Base-by-base conservation (phyloP, 2,888 invertebrate species). In the Meloe dianella region DNA sequence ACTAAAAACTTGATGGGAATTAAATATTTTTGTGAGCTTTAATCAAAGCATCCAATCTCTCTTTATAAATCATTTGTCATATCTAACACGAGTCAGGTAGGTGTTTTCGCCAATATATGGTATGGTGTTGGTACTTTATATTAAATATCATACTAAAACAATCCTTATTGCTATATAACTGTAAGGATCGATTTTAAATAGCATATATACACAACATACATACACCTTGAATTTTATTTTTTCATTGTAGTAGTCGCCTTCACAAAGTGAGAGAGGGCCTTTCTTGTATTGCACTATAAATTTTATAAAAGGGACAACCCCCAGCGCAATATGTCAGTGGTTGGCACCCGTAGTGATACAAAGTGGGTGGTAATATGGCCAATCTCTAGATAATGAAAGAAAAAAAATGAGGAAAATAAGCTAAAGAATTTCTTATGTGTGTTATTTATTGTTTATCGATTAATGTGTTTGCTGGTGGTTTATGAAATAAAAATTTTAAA, bases 301-400 rank as follows among this genome's bases (percentile, higher is more conserved):
- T 81, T 75, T 77, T 70, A 57, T 62, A 60, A 68, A 71, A 58
- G 75, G 75, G 78, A 73, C 77, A 74, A 78, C 79, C 79, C 77
- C 74, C 75, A 79, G 78, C 74, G 80, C 80, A 82, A 82, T 83
- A 82, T 82, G 83, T 83, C 83, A 79, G 76, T 77, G 78, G 80
- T 73, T 77, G 81, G 80, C 80, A 79, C 81, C 82, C 77, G 78
- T 79, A 77, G 81, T 75, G 79, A 74, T 74, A 74, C 79, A 74
- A 77, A 77, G 81, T 83, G 81, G 82, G 82, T 82, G 82, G 83
- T 78, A 77, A 75, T 75, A 78, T 78, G 76, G 75, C 75, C 74
- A 75, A 71, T 66, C 70, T 73, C 70, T 65, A 72, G 54, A 54
- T 54, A 54, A 54, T 54, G 54, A 64, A 67, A 66, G 10, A 56